Base-by-base conservation (phyloP, 2,888 invertebrate species). In the Nephrotoma flavescens region DNA sequence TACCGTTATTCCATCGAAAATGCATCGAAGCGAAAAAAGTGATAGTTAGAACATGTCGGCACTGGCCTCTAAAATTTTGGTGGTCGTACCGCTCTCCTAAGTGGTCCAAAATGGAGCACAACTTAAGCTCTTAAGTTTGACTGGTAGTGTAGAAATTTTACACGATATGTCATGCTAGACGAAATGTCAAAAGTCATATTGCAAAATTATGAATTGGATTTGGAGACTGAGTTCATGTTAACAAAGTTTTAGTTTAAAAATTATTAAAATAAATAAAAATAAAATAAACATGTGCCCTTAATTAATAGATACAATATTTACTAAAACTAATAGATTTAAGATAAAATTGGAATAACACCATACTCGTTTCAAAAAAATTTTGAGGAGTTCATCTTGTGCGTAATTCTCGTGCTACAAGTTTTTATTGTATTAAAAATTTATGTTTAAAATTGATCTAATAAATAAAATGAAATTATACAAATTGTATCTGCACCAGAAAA, bases 401-500 rank as follows among this genome's bases (percentile, higher is more conserved):
- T 71, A 71, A 71, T 71, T 11, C 9, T 71, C 7, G 71, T 19
- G 71, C 31, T 9, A 71, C 31, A 2, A 31, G 31, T 9, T 52
- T 52, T 15, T 6, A 31, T 19, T 71, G 7, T 71, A 31, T 31
- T 31, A 7, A 31, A 31, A 6, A 9, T 15, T 31, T 71, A 71
- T 71, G 71, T 71, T 71, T 71, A 71, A 71, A 71, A 71, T 71
- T 9, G 71, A 71, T 71, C 9, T 71, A 71, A 71, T 71, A 12
- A 71, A 71, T 71, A 71, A 71, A 71, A 94, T 94, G 94, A 95
- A 96, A 91, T 93, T 95, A 3, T 96, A 95, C 89, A 96, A 96
- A 89, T 92, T 96, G 87, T 95, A 95, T 88, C 95, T 96, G 2
- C 96, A 97, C 90, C 96, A 96, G 88, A 95, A 95, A 89, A 95